Evolutionary conservation across 2,888 invertebrate species (phyloP).

Genomic region (Ectropis crepuscularia): DNA sequence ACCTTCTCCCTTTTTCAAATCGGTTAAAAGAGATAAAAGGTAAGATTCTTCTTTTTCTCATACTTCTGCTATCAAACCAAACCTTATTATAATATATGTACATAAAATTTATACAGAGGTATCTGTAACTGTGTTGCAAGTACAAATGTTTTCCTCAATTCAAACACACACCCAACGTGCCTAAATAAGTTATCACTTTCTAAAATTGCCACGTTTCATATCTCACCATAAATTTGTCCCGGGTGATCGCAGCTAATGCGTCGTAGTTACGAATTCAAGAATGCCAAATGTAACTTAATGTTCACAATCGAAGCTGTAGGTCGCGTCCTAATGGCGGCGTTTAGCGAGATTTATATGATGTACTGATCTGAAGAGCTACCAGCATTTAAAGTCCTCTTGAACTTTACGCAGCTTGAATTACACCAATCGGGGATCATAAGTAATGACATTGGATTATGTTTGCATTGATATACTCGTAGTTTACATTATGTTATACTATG

Average conservation of each 20-base stretch:
- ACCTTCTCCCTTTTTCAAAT: no score
- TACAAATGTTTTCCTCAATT: no score
- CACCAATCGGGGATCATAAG: neutral
- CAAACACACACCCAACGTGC: no score
- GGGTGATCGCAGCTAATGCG: conserved; percentile 20
- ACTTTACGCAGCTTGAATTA: neutral
- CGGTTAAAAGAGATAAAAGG: no score
- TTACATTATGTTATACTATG: no score
- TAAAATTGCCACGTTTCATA: neutral
- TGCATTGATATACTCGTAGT: no score
- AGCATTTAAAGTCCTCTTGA: neutral
- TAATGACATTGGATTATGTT: no score
- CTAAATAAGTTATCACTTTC: neutral
- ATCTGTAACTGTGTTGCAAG: no score
- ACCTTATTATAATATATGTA: no score
- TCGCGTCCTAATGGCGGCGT: conserved; percentile 10
- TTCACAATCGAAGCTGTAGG: conserved; percentile 26
- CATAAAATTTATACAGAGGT: no score
- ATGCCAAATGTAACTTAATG: conserved; percentile 32
- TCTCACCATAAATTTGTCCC: conserved; percentile 1
- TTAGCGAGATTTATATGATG: conserved; percentile 11
- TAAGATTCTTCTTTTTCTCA: no score
- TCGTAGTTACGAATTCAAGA: conserved; percentile 25
- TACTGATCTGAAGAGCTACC: conserved; percentile 4
- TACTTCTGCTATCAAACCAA: no score